These are phyloP conservation scores for Rousettus madagascariensis DNA, from an alignment of 2,797 vertebrate genomes.

Conservation along the genomic window DNA sequence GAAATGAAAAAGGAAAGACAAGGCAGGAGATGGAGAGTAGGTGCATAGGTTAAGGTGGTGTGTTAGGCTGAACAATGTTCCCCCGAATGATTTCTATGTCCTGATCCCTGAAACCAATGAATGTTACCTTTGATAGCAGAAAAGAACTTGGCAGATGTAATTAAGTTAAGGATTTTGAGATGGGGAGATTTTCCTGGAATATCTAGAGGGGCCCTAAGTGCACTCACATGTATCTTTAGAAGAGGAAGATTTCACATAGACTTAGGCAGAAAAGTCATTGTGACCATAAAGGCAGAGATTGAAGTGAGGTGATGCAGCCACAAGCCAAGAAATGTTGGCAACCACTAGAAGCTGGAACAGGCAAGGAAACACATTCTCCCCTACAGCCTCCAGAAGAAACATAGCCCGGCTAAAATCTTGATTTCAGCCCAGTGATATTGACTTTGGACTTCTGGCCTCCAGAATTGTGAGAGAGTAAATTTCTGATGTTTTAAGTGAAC, in stretches of 20 bases:
- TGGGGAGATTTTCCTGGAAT: background rate
- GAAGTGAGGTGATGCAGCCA: background rate
- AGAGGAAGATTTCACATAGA: background rate
- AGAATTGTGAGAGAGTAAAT: background rate
- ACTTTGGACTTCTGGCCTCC: background rate
- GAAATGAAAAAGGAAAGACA: background rate
- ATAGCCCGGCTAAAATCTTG: background rate
- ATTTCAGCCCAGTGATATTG: background rate
- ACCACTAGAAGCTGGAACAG: background rate
- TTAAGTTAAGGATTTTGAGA: background rate
- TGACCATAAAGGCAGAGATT: background rate
- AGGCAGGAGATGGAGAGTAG: background rate
- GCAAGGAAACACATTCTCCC: background rate
- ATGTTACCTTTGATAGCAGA: background rate
- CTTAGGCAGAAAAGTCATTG: background rate
- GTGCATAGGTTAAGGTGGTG: background rate
- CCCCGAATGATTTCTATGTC: background rate
- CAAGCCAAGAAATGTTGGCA: conserved; percentile 25
- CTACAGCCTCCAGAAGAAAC: background rate
- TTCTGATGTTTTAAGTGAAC: background rate
- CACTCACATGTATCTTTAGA: background rate
- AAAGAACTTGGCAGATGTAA: background rate
- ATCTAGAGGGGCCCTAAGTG: background rate
- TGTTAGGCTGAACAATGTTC: background rate
- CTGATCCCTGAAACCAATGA: background rate